Evolutionary conservation across 2,888 invertebrate species (phyloP).

Genomic region (Mesoligia furuncula): DNA sequence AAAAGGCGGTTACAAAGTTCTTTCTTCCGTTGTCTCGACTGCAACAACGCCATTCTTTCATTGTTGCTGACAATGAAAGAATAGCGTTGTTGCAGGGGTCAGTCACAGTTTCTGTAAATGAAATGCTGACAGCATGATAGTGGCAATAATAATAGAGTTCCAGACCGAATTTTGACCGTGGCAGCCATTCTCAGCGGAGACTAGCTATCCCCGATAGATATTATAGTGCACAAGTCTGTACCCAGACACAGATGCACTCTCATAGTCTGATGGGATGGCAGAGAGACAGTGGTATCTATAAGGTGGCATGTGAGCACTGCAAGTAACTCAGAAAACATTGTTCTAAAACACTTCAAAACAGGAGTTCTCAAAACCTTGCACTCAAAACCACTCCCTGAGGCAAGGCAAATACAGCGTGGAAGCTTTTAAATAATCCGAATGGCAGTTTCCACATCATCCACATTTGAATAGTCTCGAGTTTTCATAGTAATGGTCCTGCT

Average conservation of each 20-base stretch:
- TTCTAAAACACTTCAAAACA: background rate
- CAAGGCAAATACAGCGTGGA: too few relatives aligned
- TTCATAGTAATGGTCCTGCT: conserved; percentile 13
- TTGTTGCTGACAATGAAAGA: background rate
- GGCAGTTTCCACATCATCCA: background rate
- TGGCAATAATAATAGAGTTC: too few relatives aligned
- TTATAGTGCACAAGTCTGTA: background rate
- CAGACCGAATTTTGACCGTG: too few relatives aligned
- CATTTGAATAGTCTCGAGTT: conserved; percentile 9
- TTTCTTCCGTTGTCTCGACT: background rate
- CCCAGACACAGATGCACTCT: background rate
- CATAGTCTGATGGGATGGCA: background rate
- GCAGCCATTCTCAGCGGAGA: too few relatives aligned
- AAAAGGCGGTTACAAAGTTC: background rate
- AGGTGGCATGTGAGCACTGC: background rate
- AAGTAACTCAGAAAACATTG: background rate
- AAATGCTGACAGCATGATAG: too few relatives aligned
- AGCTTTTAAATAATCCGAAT: background rate
- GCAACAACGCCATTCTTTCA: background rate
- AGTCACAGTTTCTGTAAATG: background rate
- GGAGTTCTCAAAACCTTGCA: background rate
- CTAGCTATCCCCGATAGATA: too few relatives aligned
- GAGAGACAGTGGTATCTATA: background rate
- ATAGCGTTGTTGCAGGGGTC: too few relatives aligned
- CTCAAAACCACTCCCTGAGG: too few relatives aligned